Base-by-base conservation (phyloP, 64 coral and sea anemone species). In the Hydrozoanthus tunicans region DNA sequence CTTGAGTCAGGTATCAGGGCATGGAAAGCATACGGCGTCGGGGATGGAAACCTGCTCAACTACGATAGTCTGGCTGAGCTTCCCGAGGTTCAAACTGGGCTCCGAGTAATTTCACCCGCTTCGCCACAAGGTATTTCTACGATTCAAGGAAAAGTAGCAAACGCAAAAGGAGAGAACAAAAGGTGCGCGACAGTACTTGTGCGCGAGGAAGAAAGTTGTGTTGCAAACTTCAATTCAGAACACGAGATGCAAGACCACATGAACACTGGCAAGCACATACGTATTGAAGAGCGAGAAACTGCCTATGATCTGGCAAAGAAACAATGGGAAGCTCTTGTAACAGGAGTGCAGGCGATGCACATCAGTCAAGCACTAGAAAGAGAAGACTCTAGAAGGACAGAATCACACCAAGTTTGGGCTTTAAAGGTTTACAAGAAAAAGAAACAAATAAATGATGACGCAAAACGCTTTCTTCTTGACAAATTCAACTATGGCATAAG, bases 141-240 rank as follows among this genome's bases (percentile, higher is more conserved):
- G 32, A 43, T 43, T 0, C 32, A 43, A 43, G 32, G 61, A 63
- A 2, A 63, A 63, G 13, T 63, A 63, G 73, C 73, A 77, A 77
- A 77, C 75, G 4, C 75, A 77, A 77, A 77, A 25, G 8, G 75
- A 77, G 77, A 80, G 78, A 80, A 80, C 78, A 80, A 80, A 80
- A 80, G 78, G 78, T 80, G 78, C 6, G 78, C 78, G 78, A 80
- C 78, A 80, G 78, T 80, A 80, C 78, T 80, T 80, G 78, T 80
- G 78, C 53, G 78, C n/a, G n/a, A n/a, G n/a, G n/a, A n/a, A n/a
- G n/a, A n/a, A n/a, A n/a, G n/a, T n/a, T n/a, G n/a, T n/a, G n/a
- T n/a, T n/a, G n/a, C n/a, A n/a, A n/a, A n/a, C n/a, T n/a, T n/a
- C n/a, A n/a, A n/a, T n/a, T n/a, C n/a, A n/a, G n/a, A n/a, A 59